Evolutionary conservation across 2,797 vertebrate genomes (phyloP).

Genomic region (Crax fasciolata): DNA sequence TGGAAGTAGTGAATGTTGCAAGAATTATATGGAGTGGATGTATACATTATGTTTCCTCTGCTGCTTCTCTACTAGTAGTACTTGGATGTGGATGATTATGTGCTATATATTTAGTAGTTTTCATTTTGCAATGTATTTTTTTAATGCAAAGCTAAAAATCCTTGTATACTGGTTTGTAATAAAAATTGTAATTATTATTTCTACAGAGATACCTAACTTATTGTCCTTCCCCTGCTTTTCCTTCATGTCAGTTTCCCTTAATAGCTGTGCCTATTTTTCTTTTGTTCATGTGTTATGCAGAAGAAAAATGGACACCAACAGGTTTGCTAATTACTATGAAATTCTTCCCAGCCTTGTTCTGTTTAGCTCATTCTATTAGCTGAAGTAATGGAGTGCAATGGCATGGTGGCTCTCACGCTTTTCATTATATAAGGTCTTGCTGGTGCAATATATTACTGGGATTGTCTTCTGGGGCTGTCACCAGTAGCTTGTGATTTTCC

Average conservation of each 20-base stretch:
- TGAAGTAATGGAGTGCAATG: conserved; percentile 53
- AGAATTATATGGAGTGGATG: background rate
- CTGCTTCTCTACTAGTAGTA: background rate
- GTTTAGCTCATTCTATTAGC: conserved; percentile 48
- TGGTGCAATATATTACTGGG: conserved; percentile 37
- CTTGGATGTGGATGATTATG: conserved; percentile 7
- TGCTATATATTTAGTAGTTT: background rate
- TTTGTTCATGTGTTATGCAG: conserved; percentile 29
- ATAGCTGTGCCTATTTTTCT: conserved; percentile 22
- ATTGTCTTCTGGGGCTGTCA: conserved; percentile 27
- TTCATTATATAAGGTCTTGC: conserved; percentile 21
- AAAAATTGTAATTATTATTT: background rate
- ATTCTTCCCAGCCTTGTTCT: conserved; percentile 40
- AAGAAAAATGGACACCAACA: conserved; percentile 50
- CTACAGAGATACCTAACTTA: background rate
- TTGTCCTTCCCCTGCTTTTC: background rate
- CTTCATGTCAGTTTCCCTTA: background rate
- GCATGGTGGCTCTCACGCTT: background rate
- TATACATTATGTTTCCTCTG: background rate
- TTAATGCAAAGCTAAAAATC: background rate
- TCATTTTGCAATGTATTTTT: background rate
- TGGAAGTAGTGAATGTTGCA: background rate
- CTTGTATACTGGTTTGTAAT: background rate
- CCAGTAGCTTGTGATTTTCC: conserved; percentile 51
- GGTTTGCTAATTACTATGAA: conserved; percentile 61